These are phyloP conservation scores for Hetaerina americana DNA, from an alignment of 1,140 invertebrate genomes.

Conservation along the genomic window DNA sequence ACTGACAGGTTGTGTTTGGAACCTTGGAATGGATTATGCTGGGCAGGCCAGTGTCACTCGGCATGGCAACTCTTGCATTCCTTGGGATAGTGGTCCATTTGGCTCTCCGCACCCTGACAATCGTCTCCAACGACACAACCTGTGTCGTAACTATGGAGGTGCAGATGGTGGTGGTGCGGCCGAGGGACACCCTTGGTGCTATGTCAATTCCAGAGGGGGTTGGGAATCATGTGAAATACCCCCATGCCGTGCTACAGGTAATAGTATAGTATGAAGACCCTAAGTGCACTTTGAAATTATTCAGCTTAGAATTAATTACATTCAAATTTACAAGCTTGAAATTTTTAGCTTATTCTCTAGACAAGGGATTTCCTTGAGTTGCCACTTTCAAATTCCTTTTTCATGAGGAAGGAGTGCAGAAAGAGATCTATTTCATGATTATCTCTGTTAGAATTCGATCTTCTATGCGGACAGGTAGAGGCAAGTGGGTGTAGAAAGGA, in stretches of 20 bases:
- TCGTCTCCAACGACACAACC: slow-evolving; percentile 34
- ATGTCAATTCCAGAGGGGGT: slow-evolving; percentile 24
- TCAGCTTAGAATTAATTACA: too few relatives aligned
- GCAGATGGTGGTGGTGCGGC: not conserved
- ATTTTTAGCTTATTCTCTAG: too few relatives aligned
- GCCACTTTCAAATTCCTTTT: too few relatives aligned
- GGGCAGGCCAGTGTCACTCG: slow-evolving; percentile 36
- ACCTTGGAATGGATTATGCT: slow-evolving; percentile 33
- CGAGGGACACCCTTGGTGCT: slow-evolving; percentile 42
- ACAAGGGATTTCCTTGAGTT: too few relatives aligned
- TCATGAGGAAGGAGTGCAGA: too few relatives aligned
- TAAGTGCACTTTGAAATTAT: too few relatives aligned
- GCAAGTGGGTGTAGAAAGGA: not conserved
- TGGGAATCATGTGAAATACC: slow-evolving; percentile 42
- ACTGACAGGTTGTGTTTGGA: slow-evolving; percentile 35
- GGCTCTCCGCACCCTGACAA: not conserved
- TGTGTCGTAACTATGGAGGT: slow-evolving; percentile 40
- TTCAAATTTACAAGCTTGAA: too few relatives aligned
- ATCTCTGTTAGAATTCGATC: too few relatives aligned
- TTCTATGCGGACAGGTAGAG: too few relatives aligned
- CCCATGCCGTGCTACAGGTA: slow-evolving; percentile 28
- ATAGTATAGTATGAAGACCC: too few relatives aligned
- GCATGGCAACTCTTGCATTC: slow-evolving; percentile 33
- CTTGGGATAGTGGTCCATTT: slow-evolving; percentile 25
- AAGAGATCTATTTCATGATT: too few relatives aligned